Conservation (phyloP, 2,888 invertebrate genomes). For the Andricus quercusramuli region DNA sequence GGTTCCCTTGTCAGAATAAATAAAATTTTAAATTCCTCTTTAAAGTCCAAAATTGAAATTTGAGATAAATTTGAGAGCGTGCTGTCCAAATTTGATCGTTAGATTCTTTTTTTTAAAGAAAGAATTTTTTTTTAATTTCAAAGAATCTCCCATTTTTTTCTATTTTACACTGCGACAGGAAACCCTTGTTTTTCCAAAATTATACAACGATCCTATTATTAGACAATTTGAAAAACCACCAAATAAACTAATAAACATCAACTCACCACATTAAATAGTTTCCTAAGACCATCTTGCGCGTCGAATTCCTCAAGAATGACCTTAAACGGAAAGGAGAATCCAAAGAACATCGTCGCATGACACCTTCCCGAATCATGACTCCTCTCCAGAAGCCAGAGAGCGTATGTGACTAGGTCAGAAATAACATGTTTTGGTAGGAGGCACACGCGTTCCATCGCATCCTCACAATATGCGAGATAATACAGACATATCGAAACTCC, state of each 20-base stretch:
- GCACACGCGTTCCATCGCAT: slow-evolving; percentile 98
- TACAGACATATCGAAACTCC: slow-evolving; percentile 98
- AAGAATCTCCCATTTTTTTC: no score
- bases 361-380: slow-evolving; percentile 98
- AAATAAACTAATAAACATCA: not conserved
- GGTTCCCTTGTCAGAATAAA: no score
- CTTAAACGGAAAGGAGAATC: slow-evolving; percentile 94
- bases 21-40: no score
- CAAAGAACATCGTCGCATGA: slow-evolving; percentile 99
- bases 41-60: no score
- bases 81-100: no score
- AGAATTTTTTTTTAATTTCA: no score
- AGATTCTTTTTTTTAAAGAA: no score
- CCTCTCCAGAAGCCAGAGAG: slow-evolving; percentile 96
- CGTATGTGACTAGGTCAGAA: slow-evolving; percentile 91
- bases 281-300: slow-evolving; percentile 94
- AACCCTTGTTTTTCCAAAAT: no score
- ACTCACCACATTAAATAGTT: slow-evolving; percentile 93
- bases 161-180: no score
- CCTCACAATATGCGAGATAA: slow-evolving; percentile 97
- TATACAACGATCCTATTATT: no score
- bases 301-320: slow-evolving; percentile 97
- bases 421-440: slow-evolving; percentile 89
- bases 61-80: no score
- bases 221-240: no score